Evolutionary conservation across 2,113 vertebrate genomes (phyloP).

Genomic region (Eptatretus burgeri): DNA sequence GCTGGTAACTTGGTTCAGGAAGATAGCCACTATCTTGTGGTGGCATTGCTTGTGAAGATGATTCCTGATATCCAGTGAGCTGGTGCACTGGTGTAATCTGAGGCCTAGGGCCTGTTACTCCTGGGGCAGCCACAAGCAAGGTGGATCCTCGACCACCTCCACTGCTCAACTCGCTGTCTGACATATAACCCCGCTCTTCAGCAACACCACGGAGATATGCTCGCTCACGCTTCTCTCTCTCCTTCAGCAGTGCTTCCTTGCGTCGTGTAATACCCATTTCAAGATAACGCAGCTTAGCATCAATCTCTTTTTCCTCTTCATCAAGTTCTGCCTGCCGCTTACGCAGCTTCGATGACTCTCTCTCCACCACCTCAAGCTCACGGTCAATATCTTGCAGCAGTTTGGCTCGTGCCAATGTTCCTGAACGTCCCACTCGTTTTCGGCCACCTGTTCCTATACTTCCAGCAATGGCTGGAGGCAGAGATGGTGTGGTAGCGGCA

Average conservation of each 20-base stretch:
- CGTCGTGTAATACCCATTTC: constrained; percentile 97
- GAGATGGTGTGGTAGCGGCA: constrained; percentile 30
- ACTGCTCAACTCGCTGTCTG: constrained; percentile 84
- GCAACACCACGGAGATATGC: constrained; percentile 93
- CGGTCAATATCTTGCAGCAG: constrained; percentile 95
- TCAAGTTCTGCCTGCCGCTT: constrained; percentile 95
- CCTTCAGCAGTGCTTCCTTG: constrained; percentile 81
- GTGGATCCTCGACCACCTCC: constrained; percentile 25
- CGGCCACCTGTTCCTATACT: constrained; percentile 12
- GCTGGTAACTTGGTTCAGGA: too few species aligned
- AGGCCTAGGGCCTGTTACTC: constrained; percentile 50
- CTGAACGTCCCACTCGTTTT: constrained; percentile 64
- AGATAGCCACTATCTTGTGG: constrained; percentile 23
- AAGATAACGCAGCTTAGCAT: constrained; percentile 76
- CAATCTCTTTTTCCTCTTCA: constrained; percentile 95
- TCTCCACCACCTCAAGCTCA: constrained; percentile 74
- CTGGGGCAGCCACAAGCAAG: constrained; percentile 21
- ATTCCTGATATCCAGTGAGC: constrained; percentile 14
- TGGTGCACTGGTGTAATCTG: constrained; percentile 73
- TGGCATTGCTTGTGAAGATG: constrained; percentile 34
- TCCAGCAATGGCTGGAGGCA: constrained; percentile 25
- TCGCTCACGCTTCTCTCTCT: constrained; percentile 77
- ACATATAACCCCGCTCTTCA: constrained; percentile 95
- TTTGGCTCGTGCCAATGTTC: constrained; percentile 82
- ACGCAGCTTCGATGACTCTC: constrained; percentile 85